phyloP scores from a whole-genome alignment of 1,140 invertebrate species.

The Eubasilissa regina region DNA sequence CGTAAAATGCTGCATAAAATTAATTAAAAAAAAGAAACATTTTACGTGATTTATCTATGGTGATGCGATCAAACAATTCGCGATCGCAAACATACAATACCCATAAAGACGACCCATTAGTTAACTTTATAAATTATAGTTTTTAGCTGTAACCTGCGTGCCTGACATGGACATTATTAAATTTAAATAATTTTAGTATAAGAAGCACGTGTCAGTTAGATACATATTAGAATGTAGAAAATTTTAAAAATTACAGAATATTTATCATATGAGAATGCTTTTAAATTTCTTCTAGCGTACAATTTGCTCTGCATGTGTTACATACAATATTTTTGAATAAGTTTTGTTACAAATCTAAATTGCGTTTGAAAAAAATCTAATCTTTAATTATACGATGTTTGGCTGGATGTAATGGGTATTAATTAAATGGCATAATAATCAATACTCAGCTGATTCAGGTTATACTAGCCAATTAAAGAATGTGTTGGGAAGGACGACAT shows the following conservation, averaged over 20 bases:
- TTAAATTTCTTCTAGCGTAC: background rate
- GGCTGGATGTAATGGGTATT: no score
- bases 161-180: conserved; percentile 8
- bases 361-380: no score
- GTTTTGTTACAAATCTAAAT: no score
- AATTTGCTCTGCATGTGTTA: conserved; percentile 23
- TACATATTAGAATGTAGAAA: background rate
- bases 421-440: no score
- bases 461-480: no score
- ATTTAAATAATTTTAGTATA: conserved; percentile 2
- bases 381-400: no score
- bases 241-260: background rate
- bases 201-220: conserved; percentile 3
- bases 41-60: conserved; percentile 28
- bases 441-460: no score
- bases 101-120: conserved; percentile 37
- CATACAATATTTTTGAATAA: background rate
- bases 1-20: background rate
- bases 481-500: no score
- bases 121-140: background rate
- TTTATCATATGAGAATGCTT: background rate
- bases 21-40: conserved; percentile 10
- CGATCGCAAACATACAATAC: conserved; percentile 28
- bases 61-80: conserved; percentile 34
- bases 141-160: background rate